phyloP scores from a whole-genome alignment of 1,140 invertebrate species.

The Tetranychus cinnabarinus region DNA sequence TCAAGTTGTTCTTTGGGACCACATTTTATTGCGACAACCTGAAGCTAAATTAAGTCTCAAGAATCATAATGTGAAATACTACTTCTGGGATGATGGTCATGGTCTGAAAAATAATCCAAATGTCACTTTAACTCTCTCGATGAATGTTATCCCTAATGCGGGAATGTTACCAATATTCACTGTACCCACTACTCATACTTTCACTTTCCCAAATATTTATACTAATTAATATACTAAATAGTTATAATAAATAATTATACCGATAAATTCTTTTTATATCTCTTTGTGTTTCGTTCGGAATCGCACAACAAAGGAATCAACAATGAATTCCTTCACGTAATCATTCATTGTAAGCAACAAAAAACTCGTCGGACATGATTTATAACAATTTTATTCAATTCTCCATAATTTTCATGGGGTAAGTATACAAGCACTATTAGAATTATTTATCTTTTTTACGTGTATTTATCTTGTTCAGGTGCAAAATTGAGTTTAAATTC shows the following conservation, averaged over 20 bases:
- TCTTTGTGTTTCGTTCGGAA: too few species aligned
- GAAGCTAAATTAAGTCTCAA: conserved; percentile 72
- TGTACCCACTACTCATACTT: conserved; percentile 53
- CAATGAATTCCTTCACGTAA: too few species aligned
- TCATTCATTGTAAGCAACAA: too few species aligned
- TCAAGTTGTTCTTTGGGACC: conserved; percentile 93
- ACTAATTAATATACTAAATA: too few species aligned
- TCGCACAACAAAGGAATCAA: too few species aligned
- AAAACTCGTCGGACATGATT: too few species aligned
- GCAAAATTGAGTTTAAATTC: too few species aligned
- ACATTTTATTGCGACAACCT: conserved; percentile 82
- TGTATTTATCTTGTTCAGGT: not conserved
- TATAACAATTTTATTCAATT: conserved; percentile 24
- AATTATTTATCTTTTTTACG: not conserved
- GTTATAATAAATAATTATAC: too few species aligned
- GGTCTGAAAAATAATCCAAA: conserved; percentile 78
- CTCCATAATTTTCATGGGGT: conserved; percentile 84
- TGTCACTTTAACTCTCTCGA: conserved; percentile 73
- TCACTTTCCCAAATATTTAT: conserved; percentile 44
- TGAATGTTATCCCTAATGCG: conserved; percentile 97
- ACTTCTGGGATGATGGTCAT: conserved; percentile 98
- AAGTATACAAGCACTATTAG: not conserved
- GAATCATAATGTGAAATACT: conserved; percentile 92
- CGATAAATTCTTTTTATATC: too few species aligned
- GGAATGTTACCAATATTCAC: conserved; percentile 66